phyloP scores from a whole-genome alignment of 2,888 invertebrate genomes.

The Julus scanicus region DNA sequence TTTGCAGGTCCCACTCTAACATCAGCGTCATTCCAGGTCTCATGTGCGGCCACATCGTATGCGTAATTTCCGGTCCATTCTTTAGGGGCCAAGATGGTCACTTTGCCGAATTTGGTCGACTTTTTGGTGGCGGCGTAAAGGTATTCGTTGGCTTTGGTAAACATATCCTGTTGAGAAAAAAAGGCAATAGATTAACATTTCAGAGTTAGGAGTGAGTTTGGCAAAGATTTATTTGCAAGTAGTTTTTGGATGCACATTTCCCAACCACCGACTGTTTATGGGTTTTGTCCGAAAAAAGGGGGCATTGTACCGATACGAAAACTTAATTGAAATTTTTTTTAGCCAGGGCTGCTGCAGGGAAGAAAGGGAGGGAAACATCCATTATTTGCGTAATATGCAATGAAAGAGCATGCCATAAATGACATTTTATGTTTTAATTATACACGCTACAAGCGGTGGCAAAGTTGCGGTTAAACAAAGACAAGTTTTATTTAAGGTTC shows the following conservation, averaged over 20 bases:
- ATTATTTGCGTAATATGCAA: slow-evolving; percentile 2
- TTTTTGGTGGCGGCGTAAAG: slow-evolving; percentile 70
- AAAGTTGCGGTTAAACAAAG: slow-evolving; percentile 13
- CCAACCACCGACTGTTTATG: slow-evolving; percentile 39
- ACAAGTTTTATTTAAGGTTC: background rate
- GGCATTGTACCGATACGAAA: background rate
- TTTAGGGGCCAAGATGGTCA: slow-evolving; percentile 72
- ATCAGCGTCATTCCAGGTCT: slow-evolving; percentile 67
- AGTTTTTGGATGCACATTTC: slow-evolving; percentile 14
- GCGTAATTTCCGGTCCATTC: slow-evolving; percentile 69
- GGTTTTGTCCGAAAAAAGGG: slow-evolving; percentile 2
- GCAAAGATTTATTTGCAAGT: slow-evolving; percentile 1
- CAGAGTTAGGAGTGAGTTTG: background rate
- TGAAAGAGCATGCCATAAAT: slow-evolving; percentile 31
- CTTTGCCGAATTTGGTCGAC: slow-evolving; percentile 71
- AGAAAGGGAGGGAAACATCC: background rate
- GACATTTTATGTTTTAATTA: slow-evolving; percentile 42
- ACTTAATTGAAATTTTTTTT: slow-evolving; percentile 13
- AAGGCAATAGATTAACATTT: background rate
- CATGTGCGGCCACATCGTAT: slow-evolving; percentile 53
- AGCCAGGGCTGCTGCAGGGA: background rate
- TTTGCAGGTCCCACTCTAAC: slow-evolving; percentile 69
- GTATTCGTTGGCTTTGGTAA: slow-evolving; percentile 40
- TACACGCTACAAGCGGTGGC: slow-evolving; percentile 25
- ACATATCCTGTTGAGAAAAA: slow-evolving; percentile 52